Evolutionary conservation across 2,113 vertebrate genomes (phyloP).

Genomic region (Typhlomys cinereus): DNA sequence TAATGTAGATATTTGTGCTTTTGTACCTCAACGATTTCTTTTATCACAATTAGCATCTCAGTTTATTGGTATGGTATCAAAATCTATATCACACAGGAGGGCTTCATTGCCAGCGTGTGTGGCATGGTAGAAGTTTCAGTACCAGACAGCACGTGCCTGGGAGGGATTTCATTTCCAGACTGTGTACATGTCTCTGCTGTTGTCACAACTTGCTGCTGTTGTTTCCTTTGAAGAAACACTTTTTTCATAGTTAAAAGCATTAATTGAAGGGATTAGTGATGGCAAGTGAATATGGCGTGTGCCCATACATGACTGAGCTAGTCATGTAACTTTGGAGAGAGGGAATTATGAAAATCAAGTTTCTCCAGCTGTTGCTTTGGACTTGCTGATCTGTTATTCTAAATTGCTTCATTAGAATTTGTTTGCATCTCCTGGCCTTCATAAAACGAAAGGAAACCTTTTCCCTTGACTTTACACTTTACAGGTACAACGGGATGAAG

Average conservation of each 20-base stretch:
- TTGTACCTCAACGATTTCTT: not conserved
- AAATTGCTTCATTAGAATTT: slow-evolving; percentile 39
- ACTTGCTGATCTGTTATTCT: slow-evolving; percentile 12
- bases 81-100: not conserved
- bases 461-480: not conserved
- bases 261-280: slow-evolving; percentile 42
- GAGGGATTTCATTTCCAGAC: slow-evolving; percentile 31
- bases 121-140: too few species aligned
- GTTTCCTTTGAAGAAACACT: slow-evolving; percentile 40
- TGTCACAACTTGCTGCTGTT: slow-evolving; percentile 34
- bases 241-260: slow-evolving; percentile 40
- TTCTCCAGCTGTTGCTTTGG: slow-evolving; percentile 11
- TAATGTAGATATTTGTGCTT: slow-evolving; percentile 37
- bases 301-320: not conserved
- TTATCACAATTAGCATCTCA: not conserved
- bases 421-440: not conserved
- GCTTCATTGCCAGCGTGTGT: too few species aligned
- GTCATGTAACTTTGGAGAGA: slow-evolving; percentile 35
- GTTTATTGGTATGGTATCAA: slow-evolving; percentile 20
- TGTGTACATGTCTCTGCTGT: slow-evolving; percentile 42
- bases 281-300: not conserved
- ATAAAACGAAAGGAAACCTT: slow-evolving; percentile 46
- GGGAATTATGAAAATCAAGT: slow-evolving; percentile 28
- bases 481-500: not conserved
- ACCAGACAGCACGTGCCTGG: too few species aligned